Conservation (phyloP, 1,140 invertebrate genomes). For the Solenopsis fugax region DNA sequence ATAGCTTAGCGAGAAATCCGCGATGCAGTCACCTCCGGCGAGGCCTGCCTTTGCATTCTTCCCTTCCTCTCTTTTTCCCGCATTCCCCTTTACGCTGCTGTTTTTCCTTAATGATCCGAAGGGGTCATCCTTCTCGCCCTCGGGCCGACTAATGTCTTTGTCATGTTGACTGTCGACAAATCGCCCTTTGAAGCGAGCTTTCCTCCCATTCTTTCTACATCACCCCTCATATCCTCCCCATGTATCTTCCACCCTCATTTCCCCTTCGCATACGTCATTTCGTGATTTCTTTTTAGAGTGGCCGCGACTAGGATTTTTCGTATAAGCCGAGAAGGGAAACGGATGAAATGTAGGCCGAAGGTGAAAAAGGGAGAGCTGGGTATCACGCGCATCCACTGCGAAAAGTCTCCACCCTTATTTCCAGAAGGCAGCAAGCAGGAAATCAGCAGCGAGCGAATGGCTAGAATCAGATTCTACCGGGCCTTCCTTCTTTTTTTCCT, state of each 20-base stretch:
- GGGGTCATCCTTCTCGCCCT: slow-evolving; percentile 55
- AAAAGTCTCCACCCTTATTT: slow-evolving; percentile 52
- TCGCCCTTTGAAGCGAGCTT: slow-evolving; percentile 80
- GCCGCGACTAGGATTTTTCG: slow-evolving; percentile 40
- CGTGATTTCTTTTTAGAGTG: slow-evolving; percentile 51
- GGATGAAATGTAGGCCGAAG: neutral
- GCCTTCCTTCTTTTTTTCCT: slow-evolving; percentile 35
- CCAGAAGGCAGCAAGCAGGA: slow-evolving; percentile 44
- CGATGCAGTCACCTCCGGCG: slow-evolving; percentile 63
- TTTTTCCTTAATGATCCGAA: slow-evolving; percentile 78
- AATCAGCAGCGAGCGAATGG: slow-evolving; percentile 50
- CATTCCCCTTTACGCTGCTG: neutral
- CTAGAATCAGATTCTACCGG: slow-evolving; percentile 51
- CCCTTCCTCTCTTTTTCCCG: neutral
- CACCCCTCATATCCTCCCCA: slow-evolving; percentile 26
- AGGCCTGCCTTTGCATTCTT: neutral
- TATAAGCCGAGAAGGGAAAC: neutral
- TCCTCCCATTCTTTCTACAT: neutral
- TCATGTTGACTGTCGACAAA: slow-evolving; percentile 85
- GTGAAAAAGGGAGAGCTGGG: neutral
- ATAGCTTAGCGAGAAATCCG: slow-evolving; percentile 80
- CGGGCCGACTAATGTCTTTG: slow-evolving; percentile 82
- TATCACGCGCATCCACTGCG: slow-evolving; percentile 41
- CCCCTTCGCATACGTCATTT: slow-evolving; percentile 54
- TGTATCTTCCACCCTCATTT: slow-evolving; percentile 15